Percentiles rank a stretch among this genome's conserved stretches.
phyloP scores from a whole-genome alignment of 2,113 vertebrate genomes.

The Montifringilla adamsi region DNA sequence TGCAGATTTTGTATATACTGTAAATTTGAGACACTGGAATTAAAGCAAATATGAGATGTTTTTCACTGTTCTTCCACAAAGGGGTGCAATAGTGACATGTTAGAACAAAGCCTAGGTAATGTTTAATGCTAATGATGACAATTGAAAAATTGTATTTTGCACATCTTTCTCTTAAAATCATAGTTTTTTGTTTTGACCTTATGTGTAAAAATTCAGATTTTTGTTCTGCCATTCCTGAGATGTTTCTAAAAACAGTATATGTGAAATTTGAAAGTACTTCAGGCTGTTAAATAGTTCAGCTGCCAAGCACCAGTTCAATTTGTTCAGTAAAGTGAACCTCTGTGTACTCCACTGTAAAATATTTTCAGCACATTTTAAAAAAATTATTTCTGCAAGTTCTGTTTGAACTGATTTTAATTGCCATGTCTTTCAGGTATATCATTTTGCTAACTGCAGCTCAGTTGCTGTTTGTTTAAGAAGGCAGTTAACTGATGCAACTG shows the following conservation, averaged over 20 bases:
- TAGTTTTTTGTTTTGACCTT: not conserved
- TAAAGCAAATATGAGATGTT: not conserved
- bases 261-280: not conserved
- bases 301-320: not conserved
- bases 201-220: not conserved
- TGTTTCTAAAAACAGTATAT: not conserved
- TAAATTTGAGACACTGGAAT: not conserved
- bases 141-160: not conserved
- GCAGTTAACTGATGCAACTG: not conserved
- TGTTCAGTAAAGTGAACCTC: not conserved
- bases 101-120: not conserved
- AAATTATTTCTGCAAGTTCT: not conserved
- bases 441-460: not conserved
- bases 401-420: not conserved
- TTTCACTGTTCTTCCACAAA: conserved; percentile 25
- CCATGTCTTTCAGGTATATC: not conserved
- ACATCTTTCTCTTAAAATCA: not conserved
- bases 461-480: not conserved
- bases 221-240: not conserved
- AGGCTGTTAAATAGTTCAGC: not conserved
- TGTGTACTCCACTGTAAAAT: not conserved
- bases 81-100: not conserved
- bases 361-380: not conserved
- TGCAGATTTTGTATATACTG: not conserved
- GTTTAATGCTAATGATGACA: not conserved